Evolutionary conservation across 2,888 invertebrate genomes (phyloP), one percentile per base, ranked within the genome.

Genomic region (Tricholauxania praeusta): DNA sequence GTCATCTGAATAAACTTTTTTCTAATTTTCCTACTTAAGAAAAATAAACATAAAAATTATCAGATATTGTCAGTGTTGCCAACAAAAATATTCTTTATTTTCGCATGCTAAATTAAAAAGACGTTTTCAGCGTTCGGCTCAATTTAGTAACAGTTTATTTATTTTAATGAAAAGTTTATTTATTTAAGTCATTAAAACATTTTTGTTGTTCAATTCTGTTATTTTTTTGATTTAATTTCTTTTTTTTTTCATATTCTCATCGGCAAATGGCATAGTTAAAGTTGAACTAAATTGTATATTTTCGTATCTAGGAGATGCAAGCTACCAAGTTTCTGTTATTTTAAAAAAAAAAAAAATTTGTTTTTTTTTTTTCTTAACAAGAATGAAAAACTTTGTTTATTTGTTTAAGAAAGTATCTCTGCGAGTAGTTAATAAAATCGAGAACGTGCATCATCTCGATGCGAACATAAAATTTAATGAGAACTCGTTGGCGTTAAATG

Each of bases 351-450:
- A 3, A n/a, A 19, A 3, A 1, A 17, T 63, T 19, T 39, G 17
- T 49, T 6, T 17, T n/a, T 19, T 63, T 63, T 63, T 17, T 63
- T 10, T 19, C 49, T 63, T 49, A 17, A n/a, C 55, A 48, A 32
- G 32, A 67, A 55, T 48, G 67, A 55, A 57, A 48, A 55, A 69
- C 19, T 48, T 69, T 69, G 69, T 62, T 69, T 69, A 69, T 69
- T 69, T 62, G 55, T 67, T 72, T 76, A 81, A 76, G 78, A 79
- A 63, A 72, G 69, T 73, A 66, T 77, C 72, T 73, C 39, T 68
- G 55, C 75, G 55, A 72, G 28, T 55, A 71, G 67, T 75, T 72
- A 77, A 76, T 76, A 76, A 76, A 74, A 77, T 77, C 78, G 80
- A 80, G 81, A 82, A 81, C 75, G 69, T 69, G 51, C 52, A 69